Evolutionary conservation across 2,888 invertebrate genomes (phyloP), one percentile per base, ranked within the genome.

Genomic region (Sesia bembeciformis): DNA sequence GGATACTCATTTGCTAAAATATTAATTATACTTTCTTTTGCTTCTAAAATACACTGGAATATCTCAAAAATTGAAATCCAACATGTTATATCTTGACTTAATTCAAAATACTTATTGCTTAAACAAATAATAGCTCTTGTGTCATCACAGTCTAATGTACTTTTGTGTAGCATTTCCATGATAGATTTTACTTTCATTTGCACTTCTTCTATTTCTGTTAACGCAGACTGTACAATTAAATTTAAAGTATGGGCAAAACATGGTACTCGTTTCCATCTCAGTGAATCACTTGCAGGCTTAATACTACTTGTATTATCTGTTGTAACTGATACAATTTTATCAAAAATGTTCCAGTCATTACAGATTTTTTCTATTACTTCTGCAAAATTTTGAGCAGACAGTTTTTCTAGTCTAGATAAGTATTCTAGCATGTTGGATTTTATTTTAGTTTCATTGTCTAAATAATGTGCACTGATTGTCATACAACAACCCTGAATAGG

Each of bases 201-300:
- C 7, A 50, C 52, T 4, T 41, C 52, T 52, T 52, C 54, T 42
- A 56, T 56, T 52, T 56, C 54, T 39, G n/a, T 54, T 42, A 56
- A 52, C 8, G 56, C 56, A n/a, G 54, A 42, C 50, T 54, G 56
- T 7, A 56, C 54, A 39, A 56, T 52, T 38, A 56, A 6, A 50
- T 56, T 54, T 8, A 56, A 51, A 7, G 54, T 56, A 42, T 52
- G 52, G 8, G 52, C 50, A 49, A 56, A 56, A 52, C 56, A 56
- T 3, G 54, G 54, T 52, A 56, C 52, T 52, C 7, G 46, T 41
- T 42, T 54, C 54, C 54, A 54, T 43, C 53, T 23, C 46, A 46
- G 23, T 46, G 23, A 46, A 7, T 46, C n/a, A 46, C n/a, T 46
- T 46, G 46, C 46, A 46, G 46, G 8, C 46, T 46, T 46, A 23